Percentiles rank a stretch among this genome's conserved stretches.
Conservation (phyloP, 2,888 invertebrate genomes). For the Crepidodera aurea region DNA sequence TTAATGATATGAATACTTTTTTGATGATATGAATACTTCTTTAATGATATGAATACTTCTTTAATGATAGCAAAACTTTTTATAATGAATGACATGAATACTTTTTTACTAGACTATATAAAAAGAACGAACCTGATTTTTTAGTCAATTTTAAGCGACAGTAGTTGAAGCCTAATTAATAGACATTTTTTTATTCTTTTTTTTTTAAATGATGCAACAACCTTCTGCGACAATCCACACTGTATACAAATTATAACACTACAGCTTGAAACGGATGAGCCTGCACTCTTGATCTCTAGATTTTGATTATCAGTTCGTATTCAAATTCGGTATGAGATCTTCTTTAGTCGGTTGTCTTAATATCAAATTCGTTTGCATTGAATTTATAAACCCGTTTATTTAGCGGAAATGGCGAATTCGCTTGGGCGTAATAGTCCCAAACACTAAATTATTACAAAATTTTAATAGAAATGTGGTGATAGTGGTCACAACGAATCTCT, state of each 20-base stretch:
- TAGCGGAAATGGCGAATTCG: conserved; percentile 55
- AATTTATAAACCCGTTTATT: conserved; percentile 47
- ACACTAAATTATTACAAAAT: conserved; percentile 16
- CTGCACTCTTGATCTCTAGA: conserved; percentile 33
- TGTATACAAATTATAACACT: neutral
- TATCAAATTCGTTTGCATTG: conserved; percentile 52
- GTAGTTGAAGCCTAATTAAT: too few species aligned
- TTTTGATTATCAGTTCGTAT: conserved; percentile 34
- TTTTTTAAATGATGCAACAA: too few species aligned
- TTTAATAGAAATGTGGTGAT: conserved; percentile 29
- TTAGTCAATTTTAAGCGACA: too few species aligned
- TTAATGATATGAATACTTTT: too few species aligned
- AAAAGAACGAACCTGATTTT: too few species aligned
- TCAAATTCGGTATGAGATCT: conserved; percentile 27
- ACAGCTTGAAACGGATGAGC: conserved; percentile 23
- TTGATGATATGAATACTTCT: too few species aligned
- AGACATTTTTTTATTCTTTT: too few species aligned
- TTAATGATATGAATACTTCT: too few species aligned
- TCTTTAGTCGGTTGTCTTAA: conserved; percentile 37
- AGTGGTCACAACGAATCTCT: conserved; percentile 26
- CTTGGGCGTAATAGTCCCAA: conserved; percentile 38
- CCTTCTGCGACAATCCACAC: too few species aligned
- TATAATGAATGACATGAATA: too few species aligned
- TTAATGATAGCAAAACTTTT: too few species aligned
- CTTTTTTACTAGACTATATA: too few species aligned